Evolutionary conservation across 2,888 invertebrate genomes (phyloP).

Genomic region (Amiota communis): DNA sequence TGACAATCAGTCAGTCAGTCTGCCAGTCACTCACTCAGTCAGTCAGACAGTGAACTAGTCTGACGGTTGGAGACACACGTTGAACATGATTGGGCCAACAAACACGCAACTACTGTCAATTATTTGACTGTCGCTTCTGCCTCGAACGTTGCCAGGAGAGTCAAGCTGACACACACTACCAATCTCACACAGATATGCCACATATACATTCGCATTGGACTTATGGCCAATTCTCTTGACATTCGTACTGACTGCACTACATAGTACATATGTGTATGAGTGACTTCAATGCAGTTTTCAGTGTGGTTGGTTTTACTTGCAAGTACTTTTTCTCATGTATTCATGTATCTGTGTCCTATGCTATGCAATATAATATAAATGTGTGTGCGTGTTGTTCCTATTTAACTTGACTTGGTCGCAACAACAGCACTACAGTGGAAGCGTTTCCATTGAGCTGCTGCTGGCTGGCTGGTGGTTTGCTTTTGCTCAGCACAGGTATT

Average conservation of each 20-base stretch:
- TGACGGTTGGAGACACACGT: conserved; percentile 31
- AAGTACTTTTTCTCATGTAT: background rate
- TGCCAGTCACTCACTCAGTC: background rate
- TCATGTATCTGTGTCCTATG: conserved; percentile 33
- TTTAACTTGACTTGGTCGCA: background rate
- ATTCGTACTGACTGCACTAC: conserved; percentile 41
- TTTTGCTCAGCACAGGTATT: conserved; percentile 38
- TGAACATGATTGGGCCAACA: conserved; percentile 64
- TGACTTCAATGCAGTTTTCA: conserved; percentile 1
- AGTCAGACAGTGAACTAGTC: conserved; percentile 5
- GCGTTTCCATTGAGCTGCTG: conserved; percentile 38
- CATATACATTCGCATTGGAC: conserved; percentile 21
- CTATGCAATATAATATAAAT: too few species aligned
- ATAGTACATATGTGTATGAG: too few species aligned
- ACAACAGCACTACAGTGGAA: background rate
- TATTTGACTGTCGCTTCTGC: conserved; percentile 66
- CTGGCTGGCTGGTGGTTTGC: conserved; percentile 27
- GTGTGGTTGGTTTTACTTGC: conserved; percentile 5
- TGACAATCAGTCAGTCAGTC: conserved; percentile 6
- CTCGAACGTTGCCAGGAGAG: conserved; percentile 36
- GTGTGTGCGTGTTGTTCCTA: conserved; percentile 18
- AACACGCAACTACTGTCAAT: conserved; percentile 70
- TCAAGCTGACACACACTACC: conserved; percentile 5
- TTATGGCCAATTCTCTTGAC: conserved; percentile 62
- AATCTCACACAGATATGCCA: background rate